These are phyloP conservation scores for Acanthurus tractus DNA, from an alignment of 2,797 vertebrate species.

Conservation along the genomic window DNA sequence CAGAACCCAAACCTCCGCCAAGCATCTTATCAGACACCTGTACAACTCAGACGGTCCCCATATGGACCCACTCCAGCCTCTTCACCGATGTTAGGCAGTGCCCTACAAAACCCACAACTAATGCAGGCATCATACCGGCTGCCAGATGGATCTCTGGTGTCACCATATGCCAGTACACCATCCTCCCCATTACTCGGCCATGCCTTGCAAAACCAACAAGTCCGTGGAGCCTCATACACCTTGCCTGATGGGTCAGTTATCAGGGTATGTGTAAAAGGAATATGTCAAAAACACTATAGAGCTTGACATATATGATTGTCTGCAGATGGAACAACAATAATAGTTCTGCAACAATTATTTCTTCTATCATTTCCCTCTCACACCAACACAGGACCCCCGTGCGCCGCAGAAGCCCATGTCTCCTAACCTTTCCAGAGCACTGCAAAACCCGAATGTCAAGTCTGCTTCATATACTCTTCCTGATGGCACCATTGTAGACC, in stretches of 20 bases:
- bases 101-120: slow-evolving; percentile 76
- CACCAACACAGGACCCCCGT: slow-evolving; percentile 70
- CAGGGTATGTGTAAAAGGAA: slow-evolving; percentile 59
- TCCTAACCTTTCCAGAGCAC: slow-evolving; percentile 81
- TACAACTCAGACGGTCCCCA: slow-evolving; percentile 63
- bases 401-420: slow-evolving; percentile 71
- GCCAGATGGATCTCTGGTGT: slow-evolving; percentile 72
- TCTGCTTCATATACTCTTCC: slow-evolving; percentile 83
- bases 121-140: slow-evolving; percentile 76
- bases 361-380: not conserved
- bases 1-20: slow-evolving; percentile 77
- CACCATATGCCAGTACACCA: slow-evolving; percentile 66
- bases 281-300: not conserved
- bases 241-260: slow-evolving; percentile 81
- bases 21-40: slow-evolving; percentile 72
- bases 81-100: slow-evolving; percentile 75
- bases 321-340: not conserved
- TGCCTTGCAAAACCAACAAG: slow-evolving; percentile 82
- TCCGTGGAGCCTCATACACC: slow-evolving; percentile 75
- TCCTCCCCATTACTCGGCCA: slow-evolving; percentile 75
- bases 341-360: slow-evolving; percentile 2
- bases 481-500: slow-evolving; percentile 80
- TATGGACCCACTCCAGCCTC: slow-evolving; percentile 56
- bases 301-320: not conserved
- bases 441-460: slow-evolving; percentile 80